Conservation (phyloP, 2,113 vertebrate species). For the Triplophysa siluroides region DNA sequence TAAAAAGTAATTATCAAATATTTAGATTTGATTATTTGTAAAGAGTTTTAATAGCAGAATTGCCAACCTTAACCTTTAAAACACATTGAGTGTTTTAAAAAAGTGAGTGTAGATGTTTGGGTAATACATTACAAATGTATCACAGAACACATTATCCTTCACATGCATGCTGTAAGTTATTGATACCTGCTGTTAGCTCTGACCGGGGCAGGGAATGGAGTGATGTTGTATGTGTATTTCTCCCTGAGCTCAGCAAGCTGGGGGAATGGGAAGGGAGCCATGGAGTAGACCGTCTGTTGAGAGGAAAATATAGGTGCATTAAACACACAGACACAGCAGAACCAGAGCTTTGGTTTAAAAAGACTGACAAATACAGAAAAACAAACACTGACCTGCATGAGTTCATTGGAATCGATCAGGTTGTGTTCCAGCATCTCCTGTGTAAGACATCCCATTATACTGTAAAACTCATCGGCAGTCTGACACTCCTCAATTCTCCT, state of each 20-base stretch:
- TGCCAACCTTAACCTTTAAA: too few relatives aligned
- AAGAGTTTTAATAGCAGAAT: too few relatives aligned
- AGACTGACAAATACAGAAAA: background rate
- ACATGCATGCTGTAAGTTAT: background rate
- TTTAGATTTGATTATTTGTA: background rate
- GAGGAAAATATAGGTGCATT: background rate
- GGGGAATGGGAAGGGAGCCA: slow-evolving; percentile 95
- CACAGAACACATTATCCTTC: too few relatives aligned
- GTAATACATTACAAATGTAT: too few relatives aligned
- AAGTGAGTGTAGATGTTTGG: too few relatives aligned
- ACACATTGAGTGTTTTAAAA: too few relatives aligned
- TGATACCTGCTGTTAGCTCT: slow-evolving; percentile 83
- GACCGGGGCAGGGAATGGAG: slow-evolving; percentile 90
- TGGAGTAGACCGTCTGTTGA: slow-evolving; percentile 90
- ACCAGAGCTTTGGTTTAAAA: background rate
- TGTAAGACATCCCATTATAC: slow-evolving; percentile 93
- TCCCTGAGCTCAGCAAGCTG: slow-evolving; percentile 94
- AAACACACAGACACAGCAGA: slow-evolving; percentile 14
- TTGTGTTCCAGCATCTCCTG: slow-evolving; percentile 95
- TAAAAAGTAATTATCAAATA: background rate
- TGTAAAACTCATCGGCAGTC: slow-evolving; percentile 95
- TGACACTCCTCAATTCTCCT: slow-evolving; percentile 93
- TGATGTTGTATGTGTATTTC: slow-evolving; percentile 99
- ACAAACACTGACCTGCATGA: slow-evolving; percentile 87
- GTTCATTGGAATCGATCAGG: slow-evolving; percentile 87